Base-by-base conservation (phyloP, 1,140 invertebrate species). In the Drosophila murphyi region DNA sequence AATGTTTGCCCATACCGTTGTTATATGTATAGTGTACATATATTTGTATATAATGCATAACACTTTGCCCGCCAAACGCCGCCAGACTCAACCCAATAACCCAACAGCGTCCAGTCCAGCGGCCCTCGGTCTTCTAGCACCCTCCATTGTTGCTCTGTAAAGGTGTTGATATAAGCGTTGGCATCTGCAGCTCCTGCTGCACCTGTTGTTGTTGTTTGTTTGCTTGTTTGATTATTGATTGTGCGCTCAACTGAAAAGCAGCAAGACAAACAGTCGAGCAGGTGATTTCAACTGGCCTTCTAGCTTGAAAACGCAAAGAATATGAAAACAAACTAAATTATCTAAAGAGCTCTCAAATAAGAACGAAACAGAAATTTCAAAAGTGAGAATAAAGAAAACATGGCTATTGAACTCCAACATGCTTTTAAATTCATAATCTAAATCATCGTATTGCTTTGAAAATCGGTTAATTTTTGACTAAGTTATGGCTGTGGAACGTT, bases 21-120 rank as follows among this genome's bases (percentile, higher is more conserved):
- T 34, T 64, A 52, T 35, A 65, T 54, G 39, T 64, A 54, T 67
- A 57, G 12, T 47, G 54, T n/a, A 41, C 39, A n/a, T 41, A 43
- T 60, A 59, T 68, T 73, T 79, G 63, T 77, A 68, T 76, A 79
- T 79, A 79, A 79, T 79, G 77, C 74, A 79, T 73, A 76, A 79
- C 62, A 76, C 67, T 79, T 79, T 63, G 68, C 68, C 43, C 57
- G 41, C 68, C 69, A 72, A 62, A 72, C 68, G 48, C n/a, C 37
- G 47, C 47, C 47, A 12, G 35, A 34, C 31, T 32, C 39, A 8
- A 47, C 8, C 35, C 47, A 63, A 62, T 20, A 20, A 20, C 20
- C 20, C 50, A 62, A 41, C 28, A 31, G 8, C 35, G 8, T 43
- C 10, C 52, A 41, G 34, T 47, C 31, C 10, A n/a, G n/a, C 5